Conservation (phyloP, 2,888 invertebrate genomes). For the Macrophya alboannulata region DNA sequence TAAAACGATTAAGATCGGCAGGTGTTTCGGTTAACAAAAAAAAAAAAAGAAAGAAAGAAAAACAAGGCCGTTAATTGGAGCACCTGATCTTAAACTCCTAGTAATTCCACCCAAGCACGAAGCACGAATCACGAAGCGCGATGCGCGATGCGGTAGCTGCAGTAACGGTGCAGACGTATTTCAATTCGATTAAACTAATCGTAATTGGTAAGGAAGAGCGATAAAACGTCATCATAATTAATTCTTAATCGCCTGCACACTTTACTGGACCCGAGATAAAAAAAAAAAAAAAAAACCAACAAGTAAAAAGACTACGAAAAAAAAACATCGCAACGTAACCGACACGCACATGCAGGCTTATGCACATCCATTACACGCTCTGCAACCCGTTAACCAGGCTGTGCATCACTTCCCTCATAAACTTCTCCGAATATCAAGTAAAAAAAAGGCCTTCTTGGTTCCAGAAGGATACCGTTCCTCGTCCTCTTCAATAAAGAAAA, state of each 20-base stretch:
- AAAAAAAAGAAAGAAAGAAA: slow-evolving; percentile 1
- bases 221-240: slow-evolving; percentile 38
- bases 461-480: background rate
- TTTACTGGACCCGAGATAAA: background rate
- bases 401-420: background rate
- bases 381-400: background rate
- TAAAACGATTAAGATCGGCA: slow-evolving; percentile 33
- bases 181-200: slow-evolving; percentile 45
- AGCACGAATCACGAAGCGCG: background rate
- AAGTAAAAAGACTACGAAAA: background rate
- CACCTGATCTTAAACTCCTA: slow-evolving; percentile 35
- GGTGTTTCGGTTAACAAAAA: background rate
- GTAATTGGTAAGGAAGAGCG: slow-evolving; percentile 30
- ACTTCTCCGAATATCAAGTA: background rate
- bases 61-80: slow-evolving; percentile 38
- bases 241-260: slow-evolving; percentile 33
- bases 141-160: background rate
- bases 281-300: background rate
- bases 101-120: slow-evolving; percentile 21
- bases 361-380: background rate
- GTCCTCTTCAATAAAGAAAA: background rate
- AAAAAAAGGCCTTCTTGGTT: background rate
- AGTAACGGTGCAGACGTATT: background rate
- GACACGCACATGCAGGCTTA: background rate
- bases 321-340: background rate